A percentile compares a stretch with the other conserved stretches of the same genome.
These are phyloP conservation scores for Lucilia cuprina DNA, from an alignment of 1,140 invertebrate species.

Conservation along the genomic window DNA sequence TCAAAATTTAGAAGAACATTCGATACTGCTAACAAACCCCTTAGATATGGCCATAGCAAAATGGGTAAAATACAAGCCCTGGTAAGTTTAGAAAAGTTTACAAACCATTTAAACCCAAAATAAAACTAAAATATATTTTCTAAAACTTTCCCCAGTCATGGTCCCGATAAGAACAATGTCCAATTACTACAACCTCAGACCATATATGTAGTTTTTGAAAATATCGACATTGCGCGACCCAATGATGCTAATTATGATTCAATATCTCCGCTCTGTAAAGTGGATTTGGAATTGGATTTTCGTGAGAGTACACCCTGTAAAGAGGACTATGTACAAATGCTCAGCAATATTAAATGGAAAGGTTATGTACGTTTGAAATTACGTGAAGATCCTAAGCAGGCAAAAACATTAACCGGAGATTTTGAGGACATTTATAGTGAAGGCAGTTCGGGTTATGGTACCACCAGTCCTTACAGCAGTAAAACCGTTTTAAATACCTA, in stretches of 20 bases:
- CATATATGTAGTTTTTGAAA: slow-evolving; percentile 76
- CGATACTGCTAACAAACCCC: slow-evolving; percentile 70
- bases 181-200: slow-evolving; percentile 72
- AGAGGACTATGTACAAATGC: slow-evolving; percentile 44
- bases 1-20: slow-evolving; percentile 65
- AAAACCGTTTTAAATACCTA: slow-evolving; percentile 28
- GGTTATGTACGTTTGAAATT: slow-evolving; percentile 57
- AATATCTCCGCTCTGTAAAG: slow-evolving; percentile 62
- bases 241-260: slow-evolving; percentile 65
- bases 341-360: slow-evolving; percentile 54
- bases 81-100: slow-evolving; percentile 41
- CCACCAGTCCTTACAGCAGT: slow-evolving; percentile 37
- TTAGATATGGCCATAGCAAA: slow-evolving; percentile 68
- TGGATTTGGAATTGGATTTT: slow-evolving; percentile 68
- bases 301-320: slow-evolving; percentile 48
- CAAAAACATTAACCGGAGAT: slow-evolving; percentile 14
- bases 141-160: slow-evolving; percentile 45
- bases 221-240: slow-evolving; percentile 74
- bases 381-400: slow-evolving; percentile 42
- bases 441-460: slow-evolving; percentile 53
- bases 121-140: not conserved
- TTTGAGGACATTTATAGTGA: slow-evolving; percentile 45
- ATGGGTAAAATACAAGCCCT: slow-evolving; percentile 49
- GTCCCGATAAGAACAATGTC: slow-evolving; percentile 55
- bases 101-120: not conserved